phyloP scores from a whole-genome alignment of 2,113 vertebrate species.

The Carettochelys insculpta region DNA sequence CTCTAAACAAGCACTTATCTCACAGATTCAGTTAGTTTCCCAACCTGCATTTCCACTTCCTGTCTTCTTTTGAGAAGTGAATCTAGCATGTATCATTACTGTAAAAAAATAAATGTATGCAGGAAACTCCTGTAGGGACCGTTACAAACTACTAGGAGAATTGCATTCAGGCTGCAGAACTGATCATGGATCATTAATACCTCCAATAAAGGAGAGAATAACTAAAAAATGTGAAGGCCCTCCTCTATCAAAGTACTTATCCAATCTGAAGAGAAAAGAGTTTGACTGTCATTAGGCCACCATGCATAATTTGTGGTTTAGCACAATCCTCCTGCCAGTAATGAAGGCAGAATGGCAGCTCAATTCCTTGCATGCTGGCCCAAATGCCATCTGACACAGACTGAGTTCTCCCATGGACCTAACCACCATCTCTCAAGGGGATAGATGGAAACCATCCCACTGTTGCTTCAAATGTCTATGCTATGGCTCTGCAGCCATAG shows the following conservation, averaged over 20 bases:
- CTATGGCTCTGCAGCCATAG: neutral
- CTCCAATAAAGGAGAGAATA: neutral
- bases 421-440: neutral
- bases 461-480: neutral
- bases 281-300: neutral
- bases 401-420: neutral
- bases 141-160: neutral
- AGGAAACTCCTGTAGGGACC: neutral
- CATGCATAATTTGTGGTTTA: neutral
- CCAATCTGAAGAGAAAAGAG: neutral
- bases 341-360: neutral
- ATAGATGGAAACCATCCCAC: neutral
- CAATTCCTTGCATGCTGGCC: neutral
- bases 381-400: neutral
- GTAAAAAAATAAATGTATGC: neutral
- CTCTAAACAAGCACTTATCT: neutral
- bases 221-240: neutral
- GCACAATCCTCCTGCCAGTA: neutral
- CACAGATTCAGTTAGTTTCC: neutral
- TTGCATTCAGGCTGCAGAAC: neutral
- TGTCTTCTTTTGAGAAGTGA: constrained; percentile 6
- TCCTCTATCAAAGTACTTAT: neutral
- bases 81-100: neutral
- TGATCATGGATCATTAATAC: neutral
- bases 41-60: constrained; percentile 14